Evolutionary conservation across 1,140 invertebrate genomes (phyloP).

Genomic region (Phortica variegata): DNA sequence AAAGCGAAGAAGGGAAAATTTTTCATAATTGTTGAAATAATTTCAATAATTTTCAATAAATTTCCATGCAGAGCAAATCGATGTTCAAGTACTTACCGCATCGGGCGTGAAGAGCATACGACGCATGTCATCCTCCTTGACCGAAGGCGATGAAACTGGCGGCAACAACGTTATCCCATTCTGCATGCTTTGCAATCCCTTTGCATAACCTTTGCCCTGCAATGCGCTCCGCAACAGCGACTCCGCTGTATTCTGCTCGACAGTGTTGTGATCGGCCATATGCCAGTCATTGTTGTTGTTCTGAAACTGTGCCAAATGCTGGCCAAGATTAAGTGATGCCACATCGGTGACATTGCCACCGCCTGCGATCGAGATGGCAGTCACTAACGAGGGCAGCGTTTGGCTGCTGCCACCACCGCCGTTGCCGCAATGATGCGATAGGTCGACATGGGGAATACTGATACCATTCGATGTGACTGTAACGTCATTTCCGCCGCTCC

Average conservation of each 20-base stretch:
- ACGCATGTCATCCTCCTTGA: conserved; percentile 59
- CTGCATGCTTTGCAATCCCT: conserved; percentile 64
- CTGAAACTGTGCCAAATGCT: conserved; percentile 60
- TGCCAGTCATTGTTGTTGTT: conserved; percentile 83
- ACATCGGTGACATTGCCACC: conserved; percentile 58
- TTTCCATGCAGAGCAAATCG: neutral
- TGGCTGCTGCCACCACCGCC: conserved; percentile 16
- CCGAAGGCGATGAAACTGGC: conserved; percentile 34
- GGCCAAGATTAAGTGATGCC: too few species aligned
- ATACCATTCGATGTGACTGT: conserved; percentile 8
- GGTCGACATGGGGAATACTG: conserved; percentile 29
- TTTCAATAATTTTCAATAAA: too few species aligned
- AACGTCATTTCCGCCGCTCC: neutral
- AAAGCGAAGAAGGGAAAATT: neutral
- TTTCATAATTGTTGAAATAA: neutral
- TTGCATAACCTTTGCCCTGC: conserved; percentile 65
- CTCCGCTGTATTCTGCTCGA: conserved; percentile 66
- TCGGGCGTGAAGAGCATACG: conserved; percentile 54
- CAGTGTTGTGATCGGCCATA: conserved; percentile 68
- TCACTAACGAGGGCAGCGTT: conserved; percentile 53
- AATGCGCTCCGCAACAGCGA: conserved; percentile 77
- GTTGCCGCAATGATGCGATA: conserved; percentile 6
- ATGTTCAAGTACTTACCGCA: conserved; percentile 31
- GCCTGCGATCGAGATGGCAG: conserved; percentile 58
- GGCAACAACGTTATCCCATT: conserved; percentile 51